phyloP scores from a whole-genome alignment of 2,113 vertebrate genomes.

The Bucco capensis region DNA sequence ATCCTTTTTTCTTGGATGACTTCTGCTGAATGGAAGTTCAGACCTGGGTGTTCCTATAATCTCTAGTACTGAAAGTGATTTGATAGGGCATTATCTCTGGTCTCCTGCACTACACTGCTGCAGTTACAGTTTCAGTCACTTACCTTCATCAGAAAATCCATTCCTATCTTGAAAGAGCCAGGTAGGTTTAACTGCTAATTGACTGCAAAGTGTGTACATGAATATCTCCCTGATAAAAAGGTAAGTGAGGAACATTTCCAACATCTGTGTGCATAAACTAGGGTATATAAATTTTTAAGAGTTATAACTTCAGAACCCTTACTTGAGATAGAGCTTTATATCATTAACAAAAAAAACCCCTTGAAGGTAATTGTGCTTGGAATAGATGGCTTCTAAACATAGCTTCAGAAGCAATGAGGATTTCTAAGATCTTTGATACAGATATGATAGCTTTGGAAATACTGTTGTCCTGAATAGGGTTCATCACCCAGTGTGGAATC shows the following conservation, averaged over 20 bases:
- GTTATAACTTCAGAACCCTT: not conserved
- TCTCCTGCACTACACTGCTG: not conserved
- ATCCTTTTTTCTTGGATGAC: not conserved
- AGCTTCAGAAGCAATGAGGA: not conserved
- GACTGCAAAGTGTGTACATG: not conserved
- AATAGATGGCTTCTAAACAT: not conserved
- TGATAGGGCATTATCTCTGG: constrained; percentile 18
- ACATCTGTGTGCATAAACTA: not conserved
- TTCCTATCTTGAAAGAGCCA: not conserved
- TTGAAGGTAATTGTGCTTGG: not conserved
- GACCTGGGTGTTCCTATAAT: constrained; percentile 26
- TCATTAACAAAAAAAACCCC: not conserved
- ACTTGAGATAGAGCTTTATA: not conserved
- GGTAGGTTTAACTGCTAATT: not conserved
- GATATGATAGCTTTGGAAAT: not conserved
- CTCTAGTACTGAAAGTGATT: not conserved
- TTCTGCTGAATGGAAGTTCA: constrained; percentile 41
- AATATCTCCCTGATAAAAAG: not conserved
- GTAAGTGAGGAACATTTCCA: not conserved
- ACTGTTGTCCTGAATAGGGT: too few relatives aligned
- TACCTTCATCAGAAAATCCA: not conserved
- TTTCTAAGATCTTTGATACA: not conserved
- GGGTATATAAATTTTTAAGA: not conserved
- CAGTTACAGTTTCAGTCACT: not conserved
- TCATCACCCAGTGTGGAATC: too few relatives aligned